Evolutionary conservation across 2,797 vertebrate species (phyloP).

Genomic region (Melanogrammus aeglefinus): DNA sequence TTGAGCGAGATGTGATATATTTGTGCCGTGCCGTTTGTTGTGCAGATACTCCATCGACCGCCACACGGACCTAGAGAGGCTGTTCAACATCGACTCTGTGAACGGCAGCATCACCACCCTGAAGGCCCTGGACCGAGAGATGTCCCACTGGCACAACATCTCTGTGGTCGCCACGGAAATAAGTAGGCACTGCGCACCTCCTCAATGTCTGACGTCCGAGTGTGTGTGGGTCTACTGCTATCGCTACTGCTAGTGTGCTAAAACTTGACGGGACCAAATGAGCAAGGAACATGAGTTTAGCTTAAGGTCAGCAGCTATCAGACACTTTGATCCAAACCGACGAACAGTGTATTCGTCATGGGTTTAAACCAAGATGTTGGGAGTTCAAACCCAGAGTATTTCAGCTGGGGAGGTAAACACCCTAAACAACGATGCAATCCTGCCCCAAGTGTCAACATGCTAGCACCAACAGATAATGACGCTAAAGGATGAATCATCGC

Average conservation of each 20-base stretch:
- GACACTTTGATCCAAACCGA: no score
- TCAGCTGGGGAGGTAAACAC: no score
- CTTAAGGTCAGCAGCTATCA: no score
- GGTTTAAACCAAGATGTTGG: no score
- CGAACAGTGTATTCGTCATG: no score
- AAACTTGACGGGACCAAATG: neutral
- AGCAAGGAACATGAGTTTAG: no score
- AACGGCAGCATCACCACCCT: slow-evolving; percentile 92
- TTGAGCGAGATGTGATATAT: neutral
- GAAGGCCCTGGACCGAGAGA: slow-evolving; percentile 90
- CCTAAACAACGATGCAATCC: no score
- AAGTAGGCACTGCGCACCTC: slow-evolving; percentile 68
- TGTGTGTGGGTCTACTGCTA: neutral
- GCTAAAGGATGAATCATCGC: no score
- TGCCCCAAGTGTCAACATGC: no score
- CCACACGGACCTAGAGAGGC: slow-evolving; percentile 87
- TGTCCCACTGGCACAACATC: slow-evolving; percentile 93
- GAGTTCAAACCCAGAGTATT: no score
- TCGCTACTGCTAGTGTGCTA: neutral
- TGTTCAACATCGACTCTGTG: slow-evolving; percentile 88
- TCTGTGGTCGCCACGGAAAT: slow-evolving; percentile 91
- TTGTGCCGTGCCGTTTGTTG: neutral
- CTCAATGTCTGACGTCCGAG: neutral
- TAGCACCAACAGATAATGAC: no score
- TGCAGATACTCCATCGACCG: slow-evolving; percentile 91